Conservation (phyloP, 2,113 vertebrate species). For the Aptenodytes patagonicus region DNA sequence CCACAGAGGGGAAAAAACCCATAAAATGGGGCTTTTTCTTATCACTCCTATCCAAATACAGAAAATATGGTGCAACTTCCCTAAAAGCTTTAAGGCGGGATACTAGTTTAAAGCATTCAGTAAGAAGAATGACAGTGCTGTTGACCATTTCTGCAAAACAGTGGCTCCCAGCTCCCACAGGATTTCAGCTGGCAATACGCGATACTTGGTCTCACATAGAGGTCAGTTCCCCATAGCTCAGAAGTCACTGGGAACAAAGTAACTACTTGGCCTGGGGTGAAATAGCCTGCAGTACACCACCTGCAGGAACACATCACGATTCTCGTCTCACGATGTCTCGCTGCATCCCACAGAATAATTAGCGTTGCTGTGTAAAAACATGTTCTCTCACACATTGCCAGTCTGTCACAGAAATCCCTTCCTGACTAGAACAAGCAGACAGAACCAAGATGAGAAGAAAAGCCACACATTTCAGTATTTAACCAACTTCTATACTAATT, state of each 20-base stretch:
- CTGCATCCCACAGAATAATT: not conserved
- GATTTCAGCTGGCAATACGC: accelerated
- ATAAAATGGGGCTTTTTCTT: not conserved
- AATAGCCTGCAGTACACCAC: not conserved
- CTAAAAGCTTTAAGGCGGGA: not conserved
- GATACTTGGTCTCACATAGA: not conserved
- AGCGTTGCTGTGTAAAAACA: not conserved
- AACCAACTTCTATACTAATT: not conserved
- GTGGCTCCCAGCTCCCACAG: not conserved
- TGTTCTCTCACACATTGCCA: not conserved
- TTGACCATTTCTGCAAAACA: not conserved
- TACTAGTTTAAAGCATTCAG: not conserved
- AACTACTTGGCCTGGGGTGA: not conserved
- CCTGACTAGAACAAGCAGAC: not conserved
- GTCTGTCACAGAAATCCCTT: slow-evolving; percentile 14
- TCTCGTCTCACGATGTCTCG: not conserved
- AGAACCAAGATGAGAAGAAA: not conserved
- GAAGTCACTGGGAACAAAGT: not conserved
- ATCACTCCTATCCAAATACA: not conserved
- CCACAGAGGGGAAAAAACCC: accelerated
- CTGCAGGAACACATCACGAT: not conserved
- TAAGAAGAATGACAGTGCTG: not conserved
- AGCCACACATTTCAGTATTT: not conserved
- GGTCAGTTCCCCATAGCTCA: not conserved
- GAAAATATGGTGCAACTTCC: not conserved